Evolutionary conservation across 1,140 invertebrate species (phyloP).

Genomic region (Drosophila serrata): DNA sequence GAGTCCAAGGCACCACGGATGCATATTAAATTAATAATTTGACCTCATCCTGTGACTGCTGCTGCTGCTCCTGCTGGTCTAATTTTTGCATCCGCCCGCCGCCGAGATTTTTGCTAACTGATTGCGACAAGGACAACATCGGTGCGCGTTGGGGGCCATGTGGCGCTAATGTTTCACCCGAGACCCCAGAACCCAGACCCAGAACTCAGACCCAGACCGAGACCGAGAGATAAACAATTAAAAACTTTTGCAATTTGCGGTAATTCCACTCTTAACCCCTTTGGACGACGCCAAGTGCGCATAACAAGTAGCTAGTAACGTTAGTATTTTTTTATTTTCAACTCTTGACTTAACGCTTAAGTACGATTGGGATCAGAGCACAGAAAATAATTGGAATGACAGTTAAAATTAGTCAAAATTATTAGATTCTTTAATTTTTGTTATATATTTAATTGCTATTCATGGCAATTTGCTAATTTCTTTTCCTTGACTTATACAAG

Average conservation of each 20-base stretch:
- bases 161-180: conserved; percentile 74
- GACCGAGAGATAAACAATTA: conserved; percentile 76
- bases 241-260: conserved; percentile 82
- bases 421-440: background rate
- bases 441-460: background rate
- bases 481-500: no score
- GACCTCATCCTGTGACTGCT: conserved; percentile 68
- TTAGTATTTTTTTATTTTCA: background rate
- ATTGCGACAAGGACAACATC: conserved; percentile 75
- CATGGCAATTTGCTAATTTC: background rate
- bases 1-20: conserved; percentile 69
- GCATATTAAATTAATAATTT: conserved; percentile 84
- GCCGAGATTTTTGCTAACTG: conserved; percentile 73
- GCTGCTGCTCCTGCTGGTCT: conserved; percentile 29
- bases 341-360: conserved; percentile 6
- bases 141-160: conserved; percentile 43
- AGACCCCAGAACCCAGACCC: conserved; percentile 4
- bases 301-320: conserved; percentile 36
- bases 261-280: conserved; percentile 72
- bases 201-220: conserved; percentile 1
- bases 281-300: conserved; percentile 36
- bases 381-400: background rate
- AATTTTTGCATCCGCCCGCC: conserved; percentile 68
- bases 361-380: conserved; percentile 8
- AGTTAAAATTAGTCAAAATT: background rate